These are phyloP conservation scores for Campoletis raptor DNA, from an alignment of 2,888 invertebrate species.

Conservation along the genomic window DNA sequence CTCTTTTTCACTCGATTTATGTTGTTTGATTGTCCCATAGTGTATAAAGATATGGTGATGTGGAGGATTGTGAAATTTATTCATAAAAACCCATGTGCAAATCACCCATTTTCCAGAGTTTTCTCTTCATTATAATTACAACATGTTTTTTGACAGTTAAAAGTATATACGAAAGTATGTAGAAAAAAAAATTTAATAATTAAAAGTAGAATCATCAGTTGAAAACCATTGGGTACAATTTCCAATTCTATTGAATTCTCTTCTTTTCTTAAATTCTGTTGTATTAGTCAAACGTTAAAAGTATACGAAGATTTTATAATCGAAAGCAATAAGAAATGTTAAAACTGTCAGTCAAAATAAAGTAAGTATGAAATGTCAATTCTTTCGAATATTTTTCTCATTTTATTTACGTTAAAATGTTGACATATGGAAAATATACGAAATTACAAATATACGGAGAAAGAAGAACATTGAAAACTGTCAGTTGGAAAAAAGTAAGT, in stretches of 20 bases:
- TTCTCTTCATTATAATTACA: background rate
- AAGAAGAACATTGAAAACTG: background rate
- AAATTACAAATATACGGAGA: background rate
- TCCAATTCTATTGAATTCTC: background rate
- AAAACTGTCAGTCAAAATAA: background rate
- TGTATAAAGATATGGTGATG: background rate
- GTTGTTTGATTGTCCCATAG: background rate
- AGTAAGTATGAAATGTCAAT: background rate
- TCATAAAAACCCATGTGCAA: background rate
- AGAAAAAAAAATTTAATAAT: too few relatives aligned
- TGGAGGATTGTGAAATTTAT: background rate
- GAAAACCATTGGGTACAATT: background rate
- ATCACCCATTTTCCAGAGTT: background rate
- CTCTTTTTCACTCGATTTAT: slow-evolving; percentile 24
- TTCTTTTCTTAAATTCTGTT: too few relatives aligned
- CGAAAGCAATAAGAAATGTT: background rate
- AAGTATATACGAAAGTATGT: background rate
- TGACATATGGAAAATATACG: background rate
- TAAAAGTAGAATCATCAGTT: background rate
- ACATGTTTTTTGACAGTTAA: background rate
- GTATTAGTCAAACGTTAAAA: background rate
- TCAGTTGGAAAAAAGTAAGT: slow-evolving; percentile 8
- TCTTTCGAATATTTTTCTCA: background rate
- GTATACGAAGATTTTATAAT: background rate
- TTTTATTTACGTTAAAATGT: background rate